A percentile compares a stretch with the other conserved stretches of the same genome.
phyloP scores from a whole-genome alignment of 1,140 invertebrate genomes.

The silkworm (Bombyx mori) region ASM3026992v2 NC_085125.1:13214001-13214500 shows the following conservation, averaged over 20 bases:
- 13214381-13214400: slow-evolving; percentile 49
- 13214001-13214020: too few relatives aligned
- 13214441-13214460: slow-evolving; percentile 30
- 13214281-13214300: slow-evolving; percentile 26
- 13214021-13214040: too few relatives aligned
- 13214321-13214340: slow-evolving; percentile 47
- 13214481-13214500: slow-evolving; percentile 29
- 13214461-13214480: slow-evolving; percentile 7
- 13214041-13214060: too few relatives aligned
- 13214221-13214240: slow-evolving; percentile 12
- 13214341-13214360: slow-evolving; percentile 39
- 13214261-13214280: slow-evolving; percentile 61
- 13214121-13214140: too few relatives aligned
- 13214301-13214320: slow-evolving; percentile 32
- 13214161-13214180: too few relatives aligned
- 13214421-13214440: slow-evolving; percentile 36
- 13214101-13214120: too few relatives aligned
- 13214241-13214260: slow-evolving; percentile 32
- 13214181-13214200: too few relatives aligned
- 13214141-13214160: too few relatives aligned
- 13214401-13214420: slow-evolving; percentile 44
- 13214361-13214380: slow-evolving; percentile 47
- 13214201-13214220: too few relatives aligned
- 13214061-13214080: too few relatives aligned
- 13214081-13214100: too few relatives aligned